phyloP scores from a whole-genome alignment of 2,888 invertebrate species.

The Adineta ricciae region DNA sequence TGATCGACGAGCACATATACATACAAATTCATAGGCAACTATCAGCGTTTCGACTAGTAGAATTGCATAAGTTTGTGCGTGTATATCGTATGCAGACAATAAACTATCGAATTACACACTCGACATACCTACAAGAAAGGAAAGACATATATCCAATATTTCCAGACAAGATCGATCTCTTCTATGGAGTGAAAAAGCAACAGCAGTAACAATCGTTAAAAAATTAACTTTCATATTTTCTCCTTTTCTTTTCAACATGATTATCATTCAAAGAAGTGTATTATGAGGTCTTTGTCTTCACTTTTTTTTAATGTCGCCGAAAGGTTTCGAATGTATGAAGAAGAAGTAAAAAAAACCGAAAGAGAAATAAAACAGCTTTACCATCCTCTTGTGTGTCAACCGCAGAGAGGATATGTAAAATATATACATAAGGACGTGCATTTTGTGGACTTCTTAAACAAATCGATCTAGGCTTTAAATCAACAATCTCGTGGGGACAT shows the following conservation, averaged over 20 bases:
- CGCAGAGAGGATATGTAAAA: background rate
- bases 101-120: slow-evolving; percentile 4
- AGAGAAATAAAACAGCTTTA: background rate
- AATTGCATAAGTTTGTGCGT: background rate
- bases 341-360: background rate
- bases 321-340: background rate
- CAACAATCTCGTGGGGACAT: background rate
- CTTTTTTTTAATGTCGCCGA: background rate
- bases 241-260: background rate
- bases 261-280: background rate
- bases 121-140: background rate
- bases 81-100: background rate
- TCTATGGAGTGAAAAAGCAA: background rate
- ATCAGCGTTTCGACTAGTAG: background rate
- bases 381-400: background rate
- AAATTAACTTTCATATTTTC: background rate
- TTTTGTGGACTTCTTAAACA: background rate
- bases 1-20: background rate
- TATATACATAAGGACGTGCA: background rate
- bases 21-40: background rate
- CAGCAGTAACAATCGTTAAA: background rate
- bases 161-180: background rate
- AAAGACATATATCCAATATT: background rate
- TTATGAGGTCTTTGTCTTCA: background rate
- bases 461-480: background rate